phyloP scores from a whole-genome alignment of 2,113 vertebrate species.

The Euleptes europaea region DNA sequence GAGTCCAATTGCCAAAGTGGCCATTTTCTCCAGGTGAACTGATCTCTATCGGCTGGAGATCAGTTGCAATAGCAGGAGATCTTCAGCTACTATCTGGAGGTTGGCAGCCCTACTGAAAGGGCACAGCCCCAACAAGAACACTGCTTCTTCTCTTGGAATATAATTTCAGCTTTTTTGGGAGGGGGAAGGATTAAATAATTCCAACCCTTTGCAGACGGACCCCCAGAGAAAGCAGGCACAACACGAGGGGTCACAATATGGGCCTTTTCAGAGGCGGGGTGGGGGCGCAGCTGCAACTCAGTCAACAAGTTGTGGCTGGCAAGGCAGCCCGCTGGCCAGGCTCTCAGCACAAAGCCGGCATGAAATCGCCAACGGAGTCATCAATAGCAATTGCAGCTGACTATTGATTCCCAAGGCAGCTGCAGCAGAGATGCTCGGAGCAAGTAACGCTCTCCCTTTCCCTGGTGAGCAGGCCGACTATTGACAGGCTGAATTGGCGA shows the following conservation, averaged over 20 bases:
- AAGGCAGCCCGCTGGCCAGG: background rate
- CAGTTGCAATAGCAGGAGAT: no score
- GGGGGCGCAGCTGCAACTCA: background rate
- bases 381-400: conserved; percentile 67
- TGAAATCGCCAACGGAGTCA: conserved; percentile 56
- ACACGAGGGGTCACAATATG: background rate
- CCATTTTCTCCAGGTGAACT: no score
- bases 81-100: no score
- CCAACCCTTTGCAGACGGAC: no score
- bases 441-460: background rate
- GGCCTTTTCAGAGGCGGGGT: background rate
- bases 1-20: no score
- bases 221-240: background rate
- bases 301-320: conserved; percentile 43
- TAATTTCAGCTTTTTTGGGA: no score
- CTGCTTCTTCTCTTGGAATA: no score
- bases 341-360: conserved; percentile 22
- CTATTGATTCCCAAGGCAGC: conserved; percentile 72
- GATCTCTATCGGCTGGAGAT: no score
- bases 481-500: conserved; percentile 68
- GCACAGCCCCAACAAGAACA: no score
- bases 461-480: conserved; percentile 43
- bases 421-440: conserved; percentile 50
- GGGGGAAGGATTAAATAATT: no score
- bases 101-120: no score